Base-by-base conservation (phyloP, 2,888 invertebrate species). In the Scaptomyza tumidula region DNA sequence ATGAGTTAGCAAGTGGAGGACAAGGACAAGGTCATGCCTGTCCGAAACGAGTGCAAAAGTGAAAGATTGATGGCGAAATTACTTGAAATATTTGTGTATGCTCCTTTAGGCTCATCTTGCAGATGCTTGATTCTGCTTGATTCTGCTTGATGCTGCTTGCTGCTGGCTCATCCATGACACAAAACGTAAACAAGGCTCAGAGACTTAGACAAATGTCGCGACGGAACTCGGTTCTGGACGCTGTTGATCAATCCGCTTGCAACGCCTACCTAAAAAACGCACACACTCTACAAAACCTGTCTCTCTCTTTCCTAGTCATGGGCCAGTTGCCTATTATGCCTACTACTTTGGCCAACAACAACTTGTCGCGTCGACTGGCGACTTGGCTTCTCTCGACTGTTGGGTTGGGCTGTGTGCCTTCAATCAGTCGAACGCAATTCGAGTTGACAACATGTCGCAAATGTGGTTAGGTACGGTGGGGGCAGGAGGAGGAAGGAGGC, bases 391-490 rank as follows among this genome's bases (percentile, higher is more conserved):
- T 56, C 61, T 56, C 57, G 48, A 31, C 59, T 14, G 29, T 29
- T 61, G 62, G 67, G 56, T 33, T 61, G 60, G 70, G 68, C 68
- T 44, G 49, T 49, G 62, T 86, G 78, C 79, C 85, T 86, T 86
- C 87, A 86, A 86, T 86, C 85, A 86, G 85, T 86, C 85, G 90
- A 90, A 90, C 90, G 90, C 91, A 90, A 90, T 90, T 90, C 88
- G 75, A 90, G 90, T 90, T 90, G 90, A 90, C 90, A 90, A 90
- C 90, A 89, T 89, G 89, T 89, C 90, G 90, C 89, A 87, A 87
- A 80, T 85, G 86, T 79, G 80, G 52, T 45, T 24, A 24, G 27
- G 41, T 59, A 41, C 7, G 7, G 44, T n/a, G 48, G 54, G 45
- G 39, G 14, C 16, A 13, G 44, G 29, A 31, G 10, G 19, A 1